Base-by-base conservation (phyloP, 2,113 vertebrate genomes). In the Pogona vitticeps region DNA sequence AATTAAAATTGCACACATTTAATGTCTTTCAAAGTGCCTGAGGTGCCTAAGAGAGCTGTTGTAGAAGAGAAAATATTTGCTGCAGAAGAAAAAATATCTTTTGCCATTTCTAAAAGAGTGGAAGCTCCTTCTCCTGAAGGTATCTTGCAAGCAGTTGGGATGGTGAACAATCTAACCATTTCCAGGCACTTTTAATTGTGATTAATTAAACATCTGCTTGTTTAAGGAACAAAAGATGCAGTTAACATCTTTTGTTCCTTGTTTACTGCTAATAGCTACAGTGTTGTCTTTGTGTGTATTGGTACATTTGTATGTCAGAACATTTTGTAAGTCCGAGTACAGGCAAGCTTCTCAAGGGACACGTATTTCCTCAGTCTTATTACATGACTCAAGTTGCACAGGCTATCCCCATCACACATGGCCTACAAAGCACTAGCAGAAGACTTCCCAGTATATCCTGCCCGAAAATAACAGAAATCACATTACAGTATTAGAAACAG, bases 11-110 rank as follows among this genome's bases (percentile, higher is more conserved):
- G 2, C 17, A 84, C 82, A 10, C 46, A 82, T 92, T 94, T 91
- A 89, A 91, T 96, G 65, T 92, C 90, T 94, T 95, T 91, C 92
- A 89, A 96, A 97, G 96, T 94, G 86, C 94, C 95, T 52, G 95
- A 97, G 93, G 90, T 96, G 78, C 92, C 95, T 87, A 96, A 96
- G 95, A 96, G 94, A 96, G 91, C 84, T 68, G 92, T 94, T 80
- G 86, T 95, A 89, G 96, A 96, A 93, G 96, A 97, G 89, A 96
- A 95, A 91, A 90, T 94, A 70, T 88, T 91, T 85, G 92, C 94
- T 88, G 94, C 89, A 26, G 96, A 96, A 95, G 96, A 97, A 94
- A 96, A 90, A 92, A 20, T 95, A 36, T 95, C 96, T 15, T 14
- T 95, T 85, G 89, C 94, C 31, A 86, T 95, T 93, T 94, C 96